phyloP scores from a whole-genome alignment of 2,888 invertebrate species.

The Nemapogon koenigi region DNA sequence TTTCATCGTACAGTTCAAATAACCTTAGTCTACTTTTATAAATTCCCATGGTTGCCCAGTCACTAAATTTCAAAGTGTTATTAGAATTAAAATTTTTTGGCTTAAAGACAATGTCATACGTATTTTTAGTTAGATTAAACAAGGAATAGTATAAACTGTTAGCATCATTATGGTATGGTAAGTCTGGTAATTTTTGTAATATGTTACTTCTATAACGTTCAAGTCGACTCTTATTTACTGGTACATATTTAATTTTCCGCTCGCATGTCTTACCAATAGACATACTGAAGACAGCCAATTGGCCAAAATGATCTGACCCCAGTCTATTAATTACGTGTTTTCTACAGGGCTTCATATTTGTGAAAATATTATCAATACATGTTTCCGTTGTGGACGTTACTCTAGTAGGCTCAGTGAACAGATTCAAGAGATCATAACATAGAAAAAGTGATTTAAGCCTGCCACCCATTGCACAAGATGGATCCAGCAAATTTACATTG shows the following conservation, averaged over 20 bases:
- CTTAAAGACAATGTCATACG: not conserved
- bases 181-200: too few species aligned
- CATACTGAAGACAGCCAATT: not conserved
- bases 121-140: not conserved
- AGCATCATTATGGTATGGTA: too few species aligned
- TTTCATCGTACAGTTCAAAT: too few species aligned
- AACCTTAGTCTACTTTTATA: not conserved
- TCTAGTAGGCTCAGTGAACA: not conserved
- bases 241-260: not conserved
- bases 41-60: not conserved
- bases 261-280: not conserved
- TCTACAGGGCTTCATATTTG: not conserved
- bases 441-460: not conserved
- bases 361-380: not conserved
- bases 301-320: constrained; percentile 1
- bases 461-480: too few species aligned
- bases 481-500: constrained; percentile 1
- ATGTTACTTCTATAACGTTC: too few species aligned
- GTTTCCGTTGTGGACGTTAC: not conserved
- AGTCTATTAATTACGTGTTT: not conserved
- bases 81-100: not conserved
- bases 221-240: not conserved
- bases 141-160: too few species aligned
- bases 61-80: not conserved
- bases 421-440: not conserved